Evolutionary conservation across 2,888 invertebrate genomes (phyloP).

Genomic region (Helicoverpa assulta): DNA sequence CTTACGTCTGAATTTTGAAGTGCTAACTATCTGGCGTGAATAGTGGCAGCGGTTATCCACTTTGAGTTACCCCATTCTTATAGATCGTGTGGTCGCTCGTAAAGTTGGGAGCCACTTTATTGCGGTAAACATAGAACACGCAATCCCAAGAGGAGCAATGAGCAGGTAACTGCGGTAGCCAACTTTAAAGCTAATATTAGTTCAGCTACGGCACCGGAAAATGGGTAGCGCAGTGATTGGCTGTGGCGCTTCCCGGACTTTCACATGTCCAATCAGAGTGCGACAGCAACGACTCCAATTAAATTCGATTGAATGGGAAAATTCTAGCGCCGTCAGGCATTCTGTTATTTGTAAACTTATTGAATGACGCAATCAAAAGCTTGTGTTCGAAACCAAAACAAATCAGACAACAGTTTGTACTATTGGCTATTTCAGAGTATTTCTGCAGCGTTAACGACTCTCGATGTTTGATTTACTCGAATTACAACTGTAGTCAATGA

Average conservation of each 20-base stretch:
- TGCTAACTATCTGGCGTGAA: conserved; percentile 68
- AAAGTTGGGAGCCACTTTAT: conserved; percentile 55
- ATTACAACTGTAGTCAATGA: not conserved
- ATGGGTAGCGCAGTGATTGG: conserved; percentile 57
- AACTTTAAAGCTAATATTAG: conserved; percentile 63
- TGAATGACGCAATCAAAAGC: conserved; percentile 51
- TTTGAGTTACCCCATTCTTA: conserved; percentile 60
- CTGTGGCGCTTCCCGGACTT: conserved; percentile 45
- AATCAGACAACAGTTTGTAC: conserved; percentile 37
- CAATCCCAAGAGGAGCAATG: conserved; percentile 54
- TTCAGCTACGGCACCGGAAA: conserved; percentile 52
- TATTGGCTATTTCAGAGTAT: conserved; percentile 23
- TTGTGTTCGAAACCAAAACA: conserved; percentile 40
- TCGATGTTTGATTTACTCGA: not conserved
- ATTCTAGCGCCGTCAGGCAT: conserved; percentile 56
- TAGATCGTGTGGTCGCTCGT: conserved; percentile 42
- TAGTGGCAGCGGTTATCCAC: conserved; percentile 57
- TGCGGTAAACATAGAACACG: conserved; percentile 58
- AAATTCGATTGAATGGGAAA: conserved; percentile 59
- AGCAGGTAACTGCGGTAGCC: conserved; percentile 56
- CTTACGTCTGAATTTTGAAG: conserved; percentile 70
- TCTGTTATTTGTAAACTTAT: conserved; percentile 56
- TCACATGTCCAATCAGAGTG: conserved; percentile 58
- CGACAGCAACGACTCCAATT: conserved; percentile 54
- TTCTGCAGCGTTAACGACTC: conserved; percentile 4